These are phyloP conservation scores for Cinclus mexicanus DNA, from an alignment of 2,113 vertebrate genomes.

Conservation along the genomic window DNA sequence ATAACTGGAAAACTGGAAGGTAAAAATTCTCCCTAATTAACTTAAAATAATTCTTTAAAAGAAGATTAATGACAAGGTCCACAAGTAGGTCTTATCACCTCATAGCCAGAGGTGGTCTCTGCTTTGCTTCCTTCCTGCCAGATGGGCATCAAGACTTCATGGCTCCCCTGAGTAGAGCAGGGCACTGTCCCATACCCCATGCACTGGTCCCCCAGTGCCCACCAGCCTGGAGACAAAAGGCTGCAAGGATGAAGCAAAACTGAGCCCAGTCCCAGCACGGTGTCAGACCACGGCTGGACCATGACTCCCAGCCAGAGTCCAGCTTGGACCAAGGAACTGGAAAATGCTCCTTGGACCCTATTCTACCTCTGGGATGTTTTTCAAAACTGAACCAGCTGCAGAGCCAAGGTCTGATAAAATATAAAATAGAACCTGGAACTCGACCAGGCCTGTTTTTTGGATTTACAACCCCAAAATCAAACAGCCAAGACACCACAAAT, in stretches of 20 bases:
- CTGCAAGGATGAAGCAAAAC: not conserved
- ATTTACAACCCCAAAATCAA: not conserved
- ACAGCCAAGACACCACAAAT: not conserved
- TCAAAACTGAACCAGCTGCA: conserved; percentile 27
- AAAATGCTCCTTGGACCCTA: conserved; percentile 38
- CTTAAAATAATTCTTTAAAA: not conserved
- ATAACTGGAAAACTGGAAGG: not conserved
- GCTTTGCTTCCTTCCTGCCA: not conserved
- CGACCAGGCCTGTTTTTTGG: not conserved
- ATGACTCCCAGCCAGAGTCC: not conserved
- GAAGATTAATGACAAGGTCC: not conserved
- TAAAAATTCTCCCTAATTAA: not conserved
- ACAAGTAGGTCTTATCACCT: not conserved
- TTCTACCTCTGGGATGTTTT: not conserved
- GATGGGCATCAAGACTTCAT: not conserved
- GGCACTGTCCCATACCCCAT: fast-evolving
- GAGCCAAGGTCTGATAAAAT: conserved; percentile 48
- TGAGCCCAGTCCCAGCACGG: not conserved
- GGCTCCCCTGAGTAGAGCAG: fast-evolving
- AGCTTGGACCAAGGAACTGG: conserved; percentile 37
- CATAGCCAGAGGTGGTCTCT: not conserved
- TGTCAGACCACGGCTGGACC: not conserved
- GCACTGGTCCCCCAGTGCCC: not conserved
- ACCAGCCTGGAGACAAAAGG: not conserved
- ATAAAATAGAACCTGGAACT: conserved; percentile 18